phyloP scores from a whole-genome alignment of 2,888 invertebrate genomes.

The Drosophila formosana region DNA sequence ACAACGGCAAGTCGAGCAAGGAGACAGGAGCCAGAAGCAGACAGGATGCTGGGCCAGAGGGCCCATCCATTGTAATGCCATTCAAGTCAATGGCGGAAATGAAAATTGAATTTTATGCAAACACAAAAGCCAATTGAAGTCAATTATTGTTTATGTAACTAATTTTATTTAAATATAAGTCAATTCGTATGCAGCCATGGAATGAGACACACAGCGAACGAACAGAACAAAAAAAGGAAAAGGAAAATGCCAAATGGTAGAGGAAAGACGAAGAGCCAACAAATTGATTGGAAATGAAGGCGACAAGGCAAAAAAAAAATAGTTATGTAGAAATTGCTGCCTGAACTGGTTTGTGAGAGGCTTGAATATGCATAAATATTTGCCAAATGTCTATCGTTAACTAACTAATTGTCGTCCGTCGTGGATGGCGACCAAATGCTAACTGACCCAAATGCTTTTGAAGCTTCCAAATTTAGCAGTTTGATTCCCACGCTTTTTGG shows the following conservation, averaged over 20 bases:
- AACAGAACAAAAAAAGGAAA: not conserved
- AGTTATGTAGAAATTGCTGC: not conserved
- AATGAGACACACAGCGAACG: not conserved
- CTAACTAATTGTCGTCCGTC: constrained; percentile 37
- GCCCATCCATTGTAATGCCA: constrained; percentile 51
- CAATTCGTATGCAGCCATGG: constrained; percentile 48
- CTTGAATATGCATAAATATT: constrained; percentile 52
- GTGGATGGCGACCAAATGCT: constrained; percentile 7
- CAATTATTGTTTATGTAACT: constrained; percentile 80
- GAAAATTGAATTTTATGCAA: constrained; percentile 78
- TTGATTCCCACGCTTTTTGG: constrained; percentile 48
- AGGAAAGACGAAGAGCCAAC: constrained; percentile 7
- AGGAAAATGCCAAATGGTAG: constrained; percentile 11
- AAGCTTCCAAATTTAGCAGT: constrained; percentile 29
- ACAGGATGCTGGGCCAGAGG: constrained; percentile 12
- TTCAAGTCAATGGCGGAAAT: constrained; percentile 64
- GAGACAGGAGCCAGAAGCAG: not conserved
- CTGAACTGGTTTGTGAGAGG: constrained; percentile 1
- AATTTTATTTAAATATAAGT: constrained; percentile 79
- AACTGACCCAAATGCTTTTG: constrained; percentile 56
- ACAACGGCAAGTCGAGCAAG: constrained; percentile 12
- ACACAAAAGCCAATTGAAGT: constrained; percentile 80
- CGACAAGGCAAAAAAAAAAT: not conserved
- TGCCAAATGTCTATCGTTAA: constrained; percentile 40
- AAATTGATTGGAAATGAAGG: constrained; percentile 38